Evolutionary conservation across 2,113 vertebrate genomes (phyloP).

Genomic region (Speoplatyrhinus poulsoni): DNA sequence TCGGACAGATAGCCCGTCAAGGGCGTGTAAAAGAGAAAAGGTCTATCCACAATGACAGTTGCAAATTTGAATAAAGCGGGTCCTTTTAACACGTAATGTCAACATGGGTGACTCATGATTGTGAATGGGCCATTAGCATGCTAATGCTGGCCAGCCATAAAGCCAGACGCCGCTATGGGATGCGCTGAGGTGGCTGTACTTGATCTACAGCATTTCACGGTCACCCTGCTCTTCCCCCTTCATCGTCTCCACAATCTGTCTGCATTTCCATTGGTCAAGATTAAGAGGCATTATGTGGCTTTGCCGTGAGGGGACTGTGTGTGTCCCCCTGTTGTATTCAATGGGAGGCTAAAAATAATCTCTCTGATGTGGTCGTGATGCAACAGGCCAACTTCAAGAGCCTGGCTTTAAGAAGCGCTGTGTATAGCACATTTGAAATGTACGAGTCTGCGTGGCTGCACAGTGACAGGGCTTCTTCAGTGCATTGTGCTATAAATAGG

Average conservation of each 20-base stretch:
- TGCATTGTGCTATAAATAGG: slow-evolving; percentile 54
- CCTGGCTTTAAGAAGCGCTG: slow-evolving; percentile 30
- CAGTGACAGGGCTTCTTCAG: slow-evolving; percentile 21
- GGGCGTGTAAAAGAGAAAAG: too few species aligned
- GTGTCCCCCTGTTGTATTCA: slow-evolving; percentile 57
- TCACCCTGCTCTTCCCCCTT: slow-evolving; percentile 12
- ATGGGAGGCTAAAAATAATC: slow-evolving; percentile 63
- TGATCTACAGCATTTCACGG: slow-evolving; percentile 16
- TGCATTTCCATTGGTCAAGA: slow-evolving; percentile 45
- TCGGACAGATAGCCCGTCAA: too few species aligned
- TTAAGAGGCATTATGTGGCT: slow-evolving; percentile 63
- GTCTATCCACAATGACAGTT: too few species aligned
- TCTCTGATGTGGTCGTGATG: slow-evolving; percentile 59
- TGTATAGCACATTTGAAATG: slow-evolving; percentile 30
- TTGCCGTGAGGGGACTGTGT: slow-evolving; percentile 35
- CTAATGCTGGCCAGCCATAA: slow-evolving; percentile 42
- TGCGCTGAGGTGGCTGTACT: slow-evolving; percentile 29
- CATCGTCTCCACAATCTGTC: slow-evolving; percentile 49
- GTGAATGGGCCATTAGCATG: slow-evolving; percentile 45
- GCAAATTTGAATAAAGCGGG: too few species aligned
- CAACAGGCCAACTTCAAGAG: slow-evolving; percentile 57
- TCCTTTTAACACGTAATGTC: too few species aligned
- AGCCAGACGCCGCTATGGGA: slow-evolving; percentile 28
- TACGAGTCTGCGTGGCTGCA: slow-evolving; percentile 12
- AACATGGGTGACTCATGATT: background rate